Evolutionary conservation across 1,140 invertebrate genomes (phyloP).

Genomic region (Drosophila sturtevanti): DNA sequence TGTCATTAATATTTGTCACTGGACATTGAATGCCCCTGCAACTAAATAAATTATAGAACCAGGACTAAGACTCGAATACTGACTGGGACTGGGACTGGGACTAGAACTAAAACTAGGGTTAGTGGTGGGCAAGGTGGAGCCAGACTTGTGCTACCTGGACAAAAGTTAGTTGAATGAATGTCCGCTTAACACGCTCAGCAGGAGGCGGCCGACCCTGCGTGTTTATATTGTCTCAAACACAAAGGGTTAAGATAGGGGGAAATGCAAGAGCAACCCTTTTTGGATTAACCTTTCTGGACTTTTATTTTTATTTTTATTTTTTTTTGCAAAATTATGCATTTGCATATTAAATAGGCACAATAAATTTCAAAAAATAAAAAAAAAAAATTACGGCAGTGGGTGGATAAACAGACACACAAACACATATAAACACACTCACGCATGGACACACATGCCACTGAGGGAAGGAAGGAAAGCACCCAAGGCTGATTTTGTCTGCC

Average conservation of each 20-base stretch:
- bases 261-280: slow-evolving; percentile 45
- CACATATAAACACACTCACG: background rate
- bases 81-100: background rate
- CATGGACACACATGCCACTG: slow-evolving; percentile 12
- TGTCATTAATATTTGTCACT: slow-evolving; percentile 82
- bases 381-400: background rate
- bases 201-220: slow-evolving; percentile 43
- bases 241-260: slow-evolving; percentile 50
- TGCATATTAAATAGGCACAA: slow-evolving; percentile 75
- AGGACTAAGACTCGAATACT: slow-evolving; percentile 22
- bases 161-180: slow-evolving; percentile 62
- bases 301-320: slow-evolving; percentile 10
- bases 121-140: slow-evolving; percentile 40
- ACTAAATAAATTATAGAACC: slow-evolving; percentile 70
- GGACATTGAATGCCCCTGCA: slow-evolving; percentile 63
- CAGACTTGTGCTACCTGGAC: slow-evolving; percentile 28
- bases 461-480: slow-evolving; percentile 51
- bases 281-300: slow-evolving; percentile 20
- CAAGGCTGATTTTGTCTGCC: slow-evolving; percentile 30
- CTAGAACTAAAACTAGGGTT: background rate
- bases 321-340: slow-evolving; percentile 75
- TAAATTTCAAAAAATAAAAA: slow-evolving; percentile 35
- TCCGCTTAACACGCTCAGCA: slow-evolving; percentile 62
- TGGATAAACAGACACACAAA: background rate
- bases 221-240: slow-evolving; percentile 68